Conservation (phyloP, 2,113 vertebrate genomes). For the Hassar affinis region DNA sequence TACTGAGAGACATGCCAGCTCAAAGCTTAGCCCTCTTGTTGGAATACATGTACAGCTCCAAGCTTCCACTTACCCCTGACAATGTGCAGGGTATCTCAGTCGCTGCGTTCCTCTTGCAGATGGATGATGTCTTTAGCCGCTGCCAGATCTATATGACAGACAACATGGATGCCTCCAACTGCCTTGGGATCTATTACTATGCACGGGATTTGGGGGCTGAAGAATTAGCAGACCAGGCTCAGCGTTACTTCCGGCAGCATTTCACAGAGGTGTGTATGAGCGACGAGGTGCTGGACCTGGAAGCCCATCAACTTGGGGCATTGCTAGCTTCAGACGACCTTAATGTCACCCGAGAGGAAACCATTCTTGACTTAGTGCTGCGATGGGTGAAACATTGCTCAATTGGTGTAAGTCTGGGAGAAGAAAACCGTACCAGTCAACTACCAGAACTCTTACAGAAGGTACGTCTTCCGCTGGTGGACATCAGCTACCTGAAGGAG, state of each 20-base stretch:
- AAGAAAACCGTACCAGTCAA: constrained; percentile 67
- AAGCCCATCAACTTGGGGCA: constrained; percentile 81
- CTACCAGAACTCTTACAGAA: constrained; percentile 86
- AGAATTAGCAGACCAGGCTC: constrained; percentile 82
- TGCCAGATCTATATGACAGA: constrained; percentile 89
- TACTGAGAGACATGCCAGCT: constrained; percentile 80
- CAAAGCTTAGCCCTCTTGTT: constrained; percentile 82
- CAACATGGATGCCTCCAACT: constrained; percentile 94
- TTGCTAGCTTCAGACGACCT: constrained; percentile 91
- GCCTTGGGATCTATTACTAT: constrained; percentile 89
- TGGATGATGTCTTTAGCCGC: constrained; percentile 84
- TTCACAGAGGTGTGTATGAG: constrained; percentile 89
- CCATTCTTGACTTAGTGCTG: constrained; percentile 88
- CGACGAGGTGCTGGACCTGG: constrained; percentile 89
- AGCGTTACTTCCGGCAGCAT: constrained; percentile 82
- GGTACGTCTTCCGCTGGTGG: constrained; percentile 83
- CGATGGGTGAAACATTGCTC: constrained; percentile 80
- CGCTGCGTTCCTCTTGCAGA: constrained; percentile 89
- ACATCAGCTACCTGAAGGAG: constrained; percentile 80
- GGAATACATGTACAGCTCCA: constrained; percentile 85
- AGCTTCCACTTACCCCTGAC: constrained; percentile 75
- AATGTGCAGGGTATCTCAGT: constrained; percentile 88
- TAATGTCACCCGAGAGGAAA: constrained; percentile 89
- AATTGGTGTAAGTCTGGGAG: constrained; percentile 46
- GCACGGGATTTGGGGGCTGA: constrained; percentile 89